Percentiles rank a stretch among this genome's conserved stretches.
These are phyloP conservation scores for Copsychus sechellarum DNA, from an alignment of 2,113 vertebrate genomes.

Conservation along the genomic window DNA sequence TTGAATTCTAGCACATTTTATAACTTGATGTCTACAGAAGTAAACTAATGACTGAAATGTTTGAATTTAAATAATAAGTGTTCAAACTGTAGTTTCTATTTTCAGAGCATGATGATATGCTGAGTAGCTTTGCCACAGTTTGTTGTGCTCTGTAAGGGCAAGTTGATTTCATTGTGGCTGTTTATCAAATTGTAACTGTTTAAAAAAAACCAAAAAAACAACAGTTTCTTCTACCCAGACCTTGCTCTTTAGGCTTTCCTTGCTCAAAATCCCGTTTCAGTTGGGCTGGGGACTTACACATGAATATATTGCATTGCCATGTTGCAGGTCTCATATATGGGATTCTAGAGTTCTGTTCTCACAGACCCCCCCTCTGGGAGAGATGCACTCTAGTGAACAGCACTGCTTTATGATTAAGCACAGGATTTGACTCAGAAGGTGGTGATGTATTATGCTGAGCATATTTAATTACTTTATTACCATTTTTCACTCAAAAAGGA, in stretches of 20 bases:
- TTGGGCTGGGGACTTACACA: neutral
- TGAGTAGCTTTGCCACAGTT: neutral
- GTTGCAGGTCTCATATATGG: neutral
- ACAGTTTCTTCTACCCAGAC: neutral
- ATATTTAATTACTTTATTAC: neutral
- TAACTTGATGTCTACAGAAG: neutral
- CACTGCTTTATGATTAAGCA: neutral
- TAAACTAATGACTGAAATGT: neutral
- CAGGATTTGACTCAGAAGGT: neutral
- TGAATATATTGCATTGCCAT: neutral
- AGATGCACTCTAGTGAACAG: neutral
- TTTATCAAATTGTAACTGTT: neutral
- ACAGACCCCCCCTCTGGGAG: neutral
- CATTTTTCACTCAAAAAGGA: neutral
- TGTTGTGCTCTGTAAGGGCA: neutral
- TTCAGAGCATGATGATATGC: neutral
- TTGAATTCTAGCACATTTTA: neutral
- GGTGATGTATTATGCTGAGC: neutral
- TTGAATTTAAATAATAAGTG: neutral
- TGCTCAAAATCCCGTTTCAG: neutral
- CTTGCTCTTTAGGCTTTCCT: neutral
- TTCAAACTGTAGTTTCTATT: neutral
- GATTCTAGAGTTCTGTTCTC: neutral
- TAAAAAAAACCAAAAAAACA: neutral
- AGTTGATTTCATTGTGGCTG: neutral